Percentiles rank a stretch among this genome's conserved stretches.
These are phyloP conservation scores for Yponomeuta plumbellus DNA, from an alignment of 2,888 invertebrate species.

Conservation along the genomic window DNA sequence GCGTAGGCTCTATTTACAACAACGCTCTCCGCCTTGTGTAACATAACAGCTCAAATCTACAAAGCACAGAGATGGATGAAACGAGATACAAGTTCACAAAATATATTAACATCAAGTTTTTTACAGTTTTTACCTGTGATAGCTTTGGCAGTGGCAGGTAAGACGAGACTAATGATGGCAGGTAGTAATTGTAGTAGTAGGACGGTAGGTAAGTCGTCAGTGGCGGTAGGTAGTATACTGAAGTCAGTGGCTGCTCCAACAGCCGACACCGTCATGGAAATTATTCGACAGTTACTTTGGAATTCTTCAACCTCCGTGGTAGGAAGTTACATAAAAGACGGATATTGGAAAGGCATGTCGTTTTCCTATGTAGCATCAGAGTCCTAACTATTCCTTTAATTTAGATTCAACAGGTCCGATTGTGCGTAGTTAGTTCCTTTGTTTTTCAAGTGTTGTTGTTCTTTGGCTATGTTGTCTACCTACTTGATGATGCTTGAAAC, in stretches of 20 bases:
- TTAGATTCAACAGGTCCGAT: neutral
- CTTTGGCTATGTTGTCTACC: neutral
- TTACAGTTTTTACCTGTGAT: conserved; percentile 5
- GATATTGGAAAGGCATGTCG: too few relatives aligned
- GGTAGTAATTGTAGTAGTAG: neutral
- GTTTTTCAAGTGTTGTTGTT: neutral
- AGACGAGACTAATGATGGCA: neutral
- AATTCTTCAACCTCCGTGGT: conserved; percentile 19
- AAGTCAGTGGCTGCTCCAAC: conserved; percentile 6
- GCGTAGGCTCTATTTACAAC: conserved; percentile 1
- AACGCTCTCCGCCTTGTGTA: neutral
- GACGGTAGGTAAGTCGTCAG: conserved; percentile 7
- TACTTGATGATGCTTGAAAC: neutral
- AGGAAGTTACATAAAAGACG: too few relatives aligned
- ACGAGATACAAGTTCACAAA: neutral
- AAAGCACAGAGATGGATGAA: neutral
- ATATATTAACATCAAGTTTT: neutral
- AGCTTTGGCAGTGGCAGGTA: neutral
- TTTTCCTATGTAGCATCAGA: neutral
- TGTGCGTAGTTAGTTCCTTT: neutral
- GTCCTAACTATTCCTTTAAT: neutral
- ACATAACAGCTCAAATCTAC: neutral
- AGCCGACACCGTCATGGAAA: conserved; percentile 16
- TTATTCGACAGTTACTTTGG: conserved; percentile 3
- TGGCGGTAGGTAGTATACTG: conserved; percentile 11